Evolutionary conservation across 2,888 invertebrate species (phyloP), one percentile per base, ranked within the genome.

Genomic region (Aphodius granarius): DNA sequence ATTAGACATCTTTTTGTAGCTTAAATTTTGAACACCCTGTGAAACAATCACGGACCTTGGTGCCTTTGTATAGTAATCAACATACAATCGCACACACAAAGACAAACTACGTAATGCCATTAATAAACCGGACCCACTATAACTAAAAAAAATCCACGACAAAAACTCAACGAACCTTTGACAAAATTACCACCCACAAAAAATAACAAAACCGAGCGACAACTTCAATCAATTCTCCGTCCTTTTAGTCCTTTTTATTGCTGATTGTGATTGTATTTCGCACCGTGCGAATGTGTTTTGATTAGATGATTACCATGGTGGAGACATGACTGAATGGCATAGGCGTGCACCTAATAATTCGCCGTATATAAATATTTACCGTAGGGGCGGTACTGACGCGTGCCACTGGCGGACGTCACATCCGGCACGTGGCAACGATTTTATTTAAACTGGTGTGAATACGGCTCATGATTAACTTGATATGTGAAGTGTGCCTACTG

Each of bases 311-410:
- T 43, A 43, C 43, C 43, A 13, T 43, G 43, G 9, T 43, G 13
- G 43, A 6, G 43, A 43, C 6, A 9, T 43, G 43, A 6, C 43
- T 43, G 43, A 43, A 43, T 43, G 43, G 2, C 18, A 65, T 65
- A 65, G 66, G 66, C 66, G 66, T 17, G 19, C 66, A 65, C 66
- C 66, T 65, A 3, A 65, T 65, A 65, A 65, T 65, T 65, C 15
- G 66, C 66, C 66, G 66, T 65, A 65, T 65, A 65, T 65, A 65
- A 65, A 65, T 65, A 65, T 65, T 65, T 65, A 18, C 18, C 9
- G 17, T 17, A n/a, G 66, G 66, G 66, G 66, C 66, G 66, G 5
- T 6, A 17, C 17, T 6, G 66, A 65, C 66, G 19, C 66, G 66
- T 65, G 66, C 15, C 66, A 2, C 9, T 9, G 19, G 66, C 19